These are phyloP conservation scores for Spisula subtruncata DNA, from an alignment of 2,888 invertebrate species.

Conservation along the genomic window DNA sequence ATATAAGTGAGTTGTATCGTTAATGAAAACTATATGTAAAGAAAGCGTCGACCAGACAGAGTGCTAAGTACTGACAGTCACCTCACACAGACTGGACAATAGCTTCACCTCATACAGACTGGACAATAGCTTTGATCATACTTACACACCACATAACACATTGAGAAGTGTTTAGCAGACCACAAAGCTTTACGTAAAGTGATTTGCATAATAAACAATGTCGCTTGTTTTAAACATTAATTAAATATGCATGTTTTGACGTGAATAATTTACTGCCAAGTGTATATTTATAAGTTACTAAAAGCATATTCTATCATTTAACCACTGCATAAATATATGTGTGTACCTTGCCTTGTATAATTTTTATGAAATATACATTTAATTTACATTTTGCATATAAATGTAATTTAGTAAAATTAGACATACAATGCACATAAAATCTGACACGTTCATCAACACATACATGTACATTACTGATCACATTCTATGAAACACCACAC, in stretches of 20 bases:
- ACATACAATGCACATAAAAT: no score
- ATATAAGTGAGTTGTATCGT: not conserved
- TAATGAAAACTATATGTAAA: not conserved
- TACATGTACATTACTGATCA: no score
- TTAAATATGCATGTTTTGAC: constrained; percentile 24
- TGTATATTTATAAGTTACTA: not conserved
- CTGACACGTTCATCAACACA: no score
- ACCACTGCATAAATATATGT: no score
- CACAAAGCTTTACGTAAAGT: not conserved
- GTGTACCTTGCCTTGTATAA: no score
- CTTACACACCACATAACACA: not conserved
- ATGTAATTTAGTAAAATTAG: no score
- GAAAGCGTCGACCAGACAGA: not conserved
- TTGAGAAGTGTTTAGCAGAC: not conserved
- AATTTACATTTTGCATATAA: no score
- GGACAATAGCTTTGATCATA: not conserved
- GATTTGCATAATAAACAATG: constrained; percentile 28
- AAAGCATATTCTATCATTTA: no score
- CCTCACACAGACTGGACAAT: not conserved
- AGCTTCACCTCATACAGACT: not conserved
- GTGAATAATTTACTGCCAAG: constrained; percentile 4
- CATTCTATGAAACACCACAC: no score
- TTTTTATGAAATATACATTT: no score
- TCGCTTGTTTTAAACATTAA: constrained; percentile 23
- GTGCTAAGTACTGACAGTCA: no score